Evolutionary conservation across 2,113 vertebrate species (phyloP).

Genomic region (Lophius piscatorius): DNA sequence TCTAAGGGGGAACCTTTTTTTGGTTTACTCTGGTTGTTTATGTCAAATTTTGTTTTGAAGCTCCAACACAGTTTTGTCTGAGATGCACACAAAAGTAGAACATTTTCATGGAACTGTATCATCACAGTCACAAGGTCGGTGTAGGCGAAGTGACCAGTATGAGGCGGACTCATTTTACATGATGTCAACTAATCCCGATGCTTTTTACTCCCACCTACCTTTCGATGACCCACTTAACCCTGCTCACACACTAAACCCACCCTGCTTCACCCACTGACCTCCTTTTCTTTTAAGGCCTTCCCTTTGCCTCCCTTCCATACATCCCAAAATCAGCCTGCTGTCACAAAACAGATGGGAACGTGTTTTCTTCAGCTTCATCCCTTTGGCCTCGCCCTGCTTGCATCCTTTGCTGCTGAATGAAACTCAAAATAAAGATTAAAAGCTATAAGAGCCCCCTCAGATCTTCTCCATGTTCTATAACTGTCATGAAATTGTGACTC

Average conservation of each 20-base stretch:
- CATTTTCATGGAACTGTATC: too few relatives aligned
- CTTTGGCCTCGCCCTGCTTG: constrained; percentile 42
- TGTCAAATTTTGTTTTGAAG: too few relatives aligned
- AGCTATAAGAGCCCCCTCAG: neutral
- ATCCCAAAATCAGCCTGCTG: constrained; percentile 59
- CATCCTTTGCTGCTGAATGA: constrained; percentile 33
- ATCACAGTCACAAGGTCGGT: too few relatives aligned
- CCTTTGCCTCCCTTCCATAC: constrained; percentile 7
- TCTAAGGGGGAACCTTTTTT: too few relatives aligned
- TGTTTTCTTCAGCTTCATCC: constrained; percentile 50
- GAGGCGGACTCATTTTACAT: too few relatives aligned
- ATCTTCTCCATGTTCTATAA: neutral
- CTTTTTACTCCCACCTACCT: neutral
- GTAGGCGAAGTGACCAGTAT: too few relatives aligned
- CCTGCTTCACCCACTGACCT: constrained; percentile 27
- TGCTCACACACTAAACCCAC: neutral
- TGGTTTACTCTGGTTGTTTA: too few relatives aligned
- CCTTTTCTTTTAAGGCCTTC: constrained; percentile 17
- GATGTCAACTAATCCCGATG: too few relatives aligned
- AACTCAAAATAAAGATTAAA: neutral
- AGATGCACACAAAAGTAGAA: too few relatives aligned
- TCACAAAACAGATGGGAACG: constrained; percentile 93
- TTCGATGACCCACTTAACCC: neutral
- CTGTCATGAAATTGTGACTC: constrained; percentile 21
- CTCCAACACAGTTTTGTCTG: too few relatives aligned